phyloP scores from a whole-genome alignment of 2,888 invertebrate species.

The Drosophila aldrichi region DNA sequence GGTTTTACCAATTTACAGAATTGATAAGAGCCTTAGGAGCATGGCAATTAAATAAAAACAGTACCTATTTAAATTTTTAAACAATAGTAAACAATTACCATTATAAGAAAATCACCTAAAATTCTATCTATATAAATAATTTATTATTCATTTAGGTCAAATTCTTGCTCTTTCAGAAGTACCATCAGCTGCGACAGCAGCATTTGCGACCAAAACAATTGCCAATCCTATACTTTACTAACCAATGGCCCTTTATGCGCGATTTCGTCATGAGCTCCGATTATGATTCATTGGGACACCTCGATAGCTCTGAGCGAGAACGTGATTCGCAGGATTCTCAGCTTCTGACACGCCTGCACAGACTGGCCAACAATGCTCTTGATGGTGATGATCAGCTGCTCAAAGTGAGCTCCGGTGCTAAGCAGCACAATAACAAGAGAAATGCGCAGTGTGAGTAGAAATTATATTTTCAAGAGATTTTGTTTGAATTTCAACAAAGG shows the following conservation, averaged over 20 bases:
- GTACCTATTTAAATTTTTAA: too few species aligned
- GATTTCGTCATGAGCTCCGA: constrained; percentile 74
- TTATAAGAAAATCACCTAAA: background rate
- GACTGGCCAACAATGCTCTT: constrained; percentile 48
- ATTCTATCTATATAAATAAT: background rate
- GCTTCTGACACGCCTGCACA: constrained; percentile 69
- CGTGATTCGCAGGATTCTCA: constrained; percentile 33
- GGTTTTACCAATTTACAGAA: too few species aligned
- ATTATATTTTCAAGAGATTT: background rate
- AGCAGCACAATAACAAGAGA: constrained; percentile 83
- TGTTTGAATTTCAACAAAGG: background rate
- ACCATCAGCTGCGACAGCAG: constrained; percentile 11
- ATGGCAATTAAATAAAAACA: too few species aligned
- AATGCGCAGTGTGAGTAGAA: constrained; percentile 83
- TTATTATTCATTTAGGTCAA: background rate
- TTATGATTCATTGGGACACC: constrained; percentile 58
- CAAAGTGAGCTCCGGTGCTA: constrained; percentile 44
- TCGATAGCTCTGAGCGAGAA: constrained; percentile 46
- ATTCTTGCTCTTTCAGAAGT: constrained; percentile 31
- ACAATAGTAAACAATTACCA: too few species aligned
- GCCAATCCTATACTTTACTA: constrained; percentile 56
- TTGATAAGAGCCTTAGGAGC: too few species aligned
- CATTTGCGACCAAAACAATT: constrained; percentile 45
- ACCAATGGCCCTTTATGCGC: constrained; percentile 81
- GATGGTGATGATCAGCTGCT: constrained; percentile 38